A percentile compares a stretch with the other conserved stretches of the same genome.
phyloP scores from a whole-genome alignment of 2,888 invertebrate genomes.

The Syritta pipiens region DNA sequence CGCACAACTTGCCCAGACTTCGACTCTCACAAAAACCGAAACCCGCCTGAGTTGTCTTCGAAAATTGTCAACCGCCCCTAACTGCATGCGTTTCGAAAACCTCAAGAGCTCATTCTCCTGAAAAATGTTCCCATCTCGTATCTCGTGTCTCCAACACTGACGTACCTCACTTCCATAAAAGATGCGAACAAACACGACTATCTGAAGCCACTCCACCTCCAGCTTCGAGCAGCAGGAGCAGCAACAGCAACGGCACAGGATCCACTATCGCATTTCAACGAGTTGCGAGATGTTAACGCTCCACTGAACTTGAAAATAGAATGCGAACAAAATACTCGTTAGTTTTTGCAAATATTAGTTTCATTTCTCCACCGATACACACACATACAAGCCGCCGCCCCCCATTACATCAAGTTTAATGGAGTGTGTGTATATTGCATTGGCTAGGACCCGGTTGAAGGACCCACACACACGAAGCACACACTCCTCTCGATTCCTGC shows the following conservation, averaged over 20 bases:
- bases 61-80: no score
- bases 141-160: no score
- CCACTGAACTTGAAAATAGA: constrained; percentile 45
- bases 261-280: neutral
- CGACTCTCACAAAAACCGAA: no score
- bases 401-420: constrained; percentile 16
- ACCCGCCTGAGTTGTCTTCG: no score
- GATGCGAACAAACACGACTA: neutral
- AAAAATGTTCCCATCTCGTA: no score
- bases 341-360: constrained; percentile 36
- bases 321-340: constrained; percentile 19
- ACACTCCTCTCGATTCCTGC: no score
- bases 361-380: neutral
- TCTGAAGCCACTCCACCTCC: neutral
- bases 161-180: no score
- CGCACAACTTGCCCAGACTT: no score
- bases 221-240: neutral
- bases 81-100: no score
- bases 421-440: constrained; percentile 16
- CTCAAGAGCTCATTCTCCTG: no score
- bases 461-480: neutral
- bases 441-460: neutral
- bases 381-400: neutral
- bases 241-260: neutral
- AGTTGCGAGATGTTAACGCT: constrained; percentile 31